Conservation (phyloP, 2,888 invertebrate species). For the Andrena flavipes region DNA sequence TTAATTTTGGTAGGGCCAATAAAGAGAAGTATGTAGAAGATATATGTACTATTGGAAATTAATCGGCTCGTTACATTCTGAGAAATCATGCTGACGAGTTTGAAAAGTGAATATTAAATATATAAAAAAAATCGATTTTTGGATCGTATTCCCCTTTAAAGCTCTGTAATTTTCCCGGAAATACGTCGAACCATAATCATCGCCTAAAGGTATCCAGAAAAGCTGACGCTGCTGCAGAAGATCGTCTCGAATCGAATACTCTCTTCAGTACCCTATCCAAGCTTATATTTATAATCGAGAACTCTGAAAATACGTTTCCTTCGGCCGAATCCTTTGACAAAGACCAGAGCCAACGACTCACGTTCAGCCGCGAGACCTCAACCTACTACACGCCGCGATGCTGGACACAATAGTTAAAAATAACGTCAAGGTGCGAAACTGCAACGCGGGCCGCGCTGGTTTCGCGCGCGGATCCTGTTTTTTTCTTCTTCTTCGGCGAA, state of each 20-base stretch:
- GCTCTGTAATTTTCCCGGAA: too few relatives aligned
- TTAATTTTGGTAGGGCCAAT: too few relatives aligned
- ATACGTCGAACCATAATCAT: too few relatives aligned
- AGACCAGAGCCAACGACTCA: conserved; percentile 15
- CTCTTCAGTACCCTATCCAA: too few relatives aligned
- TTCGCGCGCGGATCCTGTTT: conserved; percentile 6
- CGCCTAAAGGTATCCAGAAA: not conserved
- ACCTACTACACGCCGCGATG: conserved; percentile 36
- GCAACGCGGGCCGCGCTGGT: conserved; percentile 12
- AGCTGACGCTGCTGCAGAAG: not conserved
- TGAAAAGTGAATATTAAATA: too few relatives aligned
- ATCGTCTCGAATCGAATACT: not conserved
- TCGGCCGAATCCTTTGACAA: conserved; percentile 11
- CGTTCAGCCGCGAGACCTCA: conserved; percentile 52
- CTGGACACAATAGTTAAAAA: conserved; percentile 67
- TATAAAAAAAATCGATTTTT: too few relatives aligned
- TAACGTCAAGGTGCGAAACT: conserved; percentile 57
- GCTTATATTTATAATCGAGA: not conserved
- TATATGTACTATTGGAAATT: too few relatives aligned
- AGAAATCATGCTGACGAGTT: too few relatives aligned
- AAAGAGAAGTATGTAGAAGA: too few relatives aligned
- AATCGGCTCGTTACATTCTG: too few relatives aligned
- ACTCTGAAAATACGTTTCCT: not conserved
- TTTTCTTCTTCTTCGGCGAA: not conserved
- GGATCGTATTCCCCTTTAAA: too few relatives aligned